Percentiles rank a stretch among this genome's conserved stretches.
Evolutionary conservation across 1,140 invertebrate genomes (phyloP).

Genomic region (Galendromus occidentalis): DNA sequence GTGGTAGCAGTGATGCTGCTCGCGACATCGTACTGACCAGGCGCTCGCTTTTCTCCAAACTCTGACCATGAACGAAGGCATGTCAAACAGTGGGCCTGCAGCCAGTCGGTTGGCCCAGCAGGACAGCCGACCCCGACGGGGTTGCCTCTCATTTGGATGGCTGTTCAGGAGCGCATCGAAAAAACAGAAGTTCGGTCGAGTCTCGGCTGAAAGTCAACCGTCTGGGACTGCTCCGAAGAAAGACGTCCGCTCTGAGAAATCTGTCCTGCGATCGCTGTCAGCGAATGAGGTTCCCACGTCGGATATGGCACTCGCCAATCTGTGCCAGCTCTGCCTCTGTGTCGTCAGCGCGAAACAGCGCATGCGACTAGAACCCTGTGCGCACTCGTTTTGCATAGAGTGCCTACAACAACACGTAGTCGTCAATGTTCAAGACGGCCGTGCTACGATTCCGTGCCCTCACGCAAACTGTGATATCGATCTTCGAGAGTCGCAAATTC

Average conservation of each 20-base stretch:
- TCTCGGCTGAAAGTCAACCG: neutral
- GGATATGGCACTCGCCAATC: conserved; percentile 3
- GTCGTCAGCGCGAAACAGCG: neutral
- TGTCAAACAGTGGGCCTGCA: neutral
- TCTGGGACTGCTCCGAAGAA: neutral
- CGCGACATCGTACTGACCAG: too few relatives aligned
- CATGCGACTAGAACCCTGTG: neutral
- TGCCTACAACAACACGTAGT: neutral
- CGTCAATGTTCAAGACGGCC: neutral
- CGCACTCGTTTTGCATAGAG: conserved; percentile 1
- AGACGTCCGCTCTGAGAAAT: neutral
- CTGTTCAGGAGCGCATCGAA: neutral
- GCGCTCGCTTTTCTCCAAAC: too few relatives aligned
- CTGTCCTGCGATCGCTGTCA: neutral
- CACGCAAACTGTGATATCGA: conserved; percentile 4
- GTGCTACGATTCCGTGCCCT: neutral
- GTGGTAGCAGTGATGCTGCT: too few relatives aligned
- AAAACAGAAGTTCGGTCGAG: neutral
- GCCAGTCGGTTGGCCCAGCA: neutral
- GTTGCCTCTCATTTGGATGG: neutral
- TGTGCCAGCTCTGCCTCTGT: conserved; percentile 6
- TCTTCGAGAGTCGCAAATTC: neutral
- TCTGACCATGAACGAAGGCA: neutral
- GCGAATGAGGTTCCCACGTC: neutral
- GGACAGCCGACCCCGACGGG: neutral